phyloP scores from a whole-genome alignment of 2,113 vertebrate species.

The Euleptes europaea region DNA sequence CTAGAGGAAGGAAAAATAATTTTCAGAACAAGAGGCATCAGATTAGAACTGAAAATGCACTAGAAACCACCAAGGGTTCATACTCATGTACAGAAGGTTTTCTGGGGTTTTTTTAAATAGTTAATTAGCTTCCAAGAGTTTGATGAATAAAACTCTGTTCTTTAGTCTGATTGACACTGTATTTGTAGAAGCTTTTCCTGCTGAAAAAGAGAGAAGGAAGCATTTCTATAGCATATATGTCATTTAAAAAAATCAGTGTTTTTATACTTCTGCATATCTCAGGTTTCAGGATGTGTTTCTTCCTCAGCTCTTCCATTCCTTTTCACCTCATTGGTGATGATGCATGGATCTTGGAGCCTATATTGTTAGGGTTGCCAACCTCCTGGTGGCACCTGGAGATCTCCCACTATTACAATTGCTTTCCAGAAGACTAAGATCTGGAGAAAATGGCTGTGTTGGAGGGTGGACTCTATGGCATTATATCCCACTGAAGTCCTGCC shows the following conservation, averaged over 20 bases:
- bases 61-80: neutral
- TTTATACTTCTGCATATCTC: neutral
- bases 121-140: conserved; percentile 6
- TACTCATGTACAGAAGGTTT: neutral
- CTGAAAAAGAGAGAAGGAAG: neutral
- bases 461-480: too few species aligned
- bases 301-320: neutral
- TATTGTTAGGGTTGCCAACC: too few species aligned
- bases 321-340: too few species aligned
- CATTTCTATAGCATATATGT: neutral
- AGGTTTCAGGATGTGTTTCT: neutral
- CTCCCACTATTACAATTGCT: too few species aligned
- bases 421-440: too few species aligned
- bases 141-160: neutral
- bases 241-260: neutral
- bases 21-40: conserved; percentile 4
- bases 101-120: neutral
- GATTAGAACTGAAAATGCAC: neutral
- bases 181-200: neutral
- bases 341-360: neutral
- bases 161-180: neutral
- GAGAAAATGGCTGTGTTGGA: too few species aligned
- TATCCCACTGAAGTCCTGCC: too few species aligned
- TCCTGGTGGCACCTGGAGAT: too few species aligned
- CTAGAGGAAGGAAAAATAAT: conserved; percentile 17